Percentiles rank a stretch among this genome's conserved stretches.
Evolutionary conservation across 1,140 invertebrate genomes (phyloP).

Genomic region (Tribolium madens): DNA sequence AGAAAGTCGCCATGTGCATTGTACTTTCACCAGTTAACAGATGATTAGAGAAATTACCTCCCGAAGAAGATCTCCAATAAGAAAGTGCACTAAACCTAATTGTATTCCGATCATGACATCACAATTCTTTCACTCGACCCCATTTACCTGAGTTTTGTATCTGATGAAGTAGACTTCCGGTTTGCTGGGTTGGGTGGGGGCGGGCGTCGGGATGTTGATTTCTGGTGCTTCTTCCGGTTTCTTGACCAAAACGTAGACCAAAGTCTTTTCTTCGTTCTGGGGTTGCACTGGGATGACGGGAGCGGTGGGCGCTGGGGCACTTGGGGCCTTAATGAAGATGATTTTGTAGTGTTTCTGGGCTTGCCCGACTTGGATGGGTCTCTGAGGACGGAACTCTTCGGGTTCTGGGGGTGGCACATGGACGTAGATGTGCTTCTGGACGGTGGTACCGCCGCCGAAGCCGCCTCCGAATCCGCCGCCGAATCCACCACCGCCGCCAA

Average conservation of each 20-base stretch:
- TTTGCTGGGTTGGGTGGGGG: constrained; percentile 85
- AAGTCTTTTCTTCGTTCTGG: constrained; percentile 88
- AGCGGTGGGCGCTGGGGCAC: constrained; percentile 82
- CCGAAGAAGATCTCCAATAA: constrained; percentile 36
- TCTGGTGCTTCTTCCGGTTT: constrained; percentile 87
- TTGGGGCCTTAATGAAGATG: constrained; percentile 90
- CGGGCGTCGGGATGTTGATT: constrained; percentile 81
- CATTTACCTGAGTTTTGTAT: constrained; percentile 80
- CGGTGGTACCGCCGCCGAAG: constrained; percentile 70
- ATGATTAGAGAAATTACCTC: constrained; percentile 44
- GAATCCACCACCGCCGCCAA: constrained; percentile 47
- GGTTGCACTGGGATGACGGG: constrained; percentile 82
- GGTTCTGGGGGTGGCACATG: constrained; percentile 80
- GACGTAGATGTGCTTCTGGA: constrained; percentile 89
- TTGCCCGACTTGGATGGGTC: constrained; percentile 70
- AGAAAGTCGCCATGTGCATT: constrained; percentile 35
- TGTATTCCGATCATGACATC: constrained; percentile 33
- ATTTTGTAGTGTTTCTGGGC: constrained; percentile 93
- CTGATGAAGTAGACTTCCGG: constrained; percentile 91
- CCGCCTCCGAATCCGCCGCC: constrained; percentile 57
- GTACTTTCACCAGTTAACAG: constrained; percentile 45
- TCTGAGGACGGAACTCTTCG: constrained; percentile 74
- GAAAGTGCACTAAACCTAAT: constrained; percentile 41
- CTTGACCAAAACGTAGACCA: constrained; percentile 91
- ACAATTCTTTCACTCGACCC: constrained; percentile 18